Evolutionary conservation across 1,140 invertebrate species (phyloP), one percentile per base, ranked within the genome.

Genomic region (Drosophila lowei): DNA sequence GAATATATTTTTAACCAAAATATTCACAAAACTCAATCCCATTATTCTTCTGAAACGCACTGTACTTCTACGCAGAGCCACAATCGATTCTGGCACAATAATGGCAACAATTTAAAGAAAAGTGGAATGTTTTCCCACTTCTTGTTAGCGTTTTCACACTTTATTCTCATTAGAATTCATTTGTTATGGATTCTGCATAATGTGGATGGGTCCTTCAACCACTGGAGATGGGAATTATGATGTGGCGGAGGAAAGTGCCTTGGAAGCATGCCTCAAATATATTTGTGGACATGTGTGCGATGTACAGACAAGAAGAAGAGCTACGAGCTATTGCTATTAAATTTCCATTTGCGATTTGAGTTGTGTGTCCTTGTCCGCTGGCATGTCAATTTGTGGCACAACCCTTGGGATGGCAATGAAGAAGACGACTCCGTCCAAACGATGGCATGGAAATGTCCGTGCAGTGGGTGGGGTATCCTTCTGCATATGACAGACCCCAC

Each of bases 261-360:
- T 15, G 4, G 8, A 25, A 28, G 42, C 72, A 53, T 52, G 9
- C 16, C 47, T 56, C 53, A 28, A 42, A n/a, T 16, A 47, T 18
- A 18, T 23, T 23, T 55, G 21, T 56, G 38, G 52, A 65, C 70
- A 76, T 68, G 54, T 68, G 53, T 73, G 67, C 64, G 61, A 52
- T 48, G 21, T 44, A 43, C 25, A 25, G 2, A 23, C 5, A 44
- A 15, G 54, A n/a, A 15, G n/a, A 9, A 34, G 11, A 38, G 13
- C 34, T 11, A 38, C 11, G 48, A 21, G 25, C 23, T 23, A 65
- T 34, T 58, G 49, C 64, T 67, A 88, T 88, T 73, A 73, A 83
- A 75, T 88, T 88, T 73, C 78, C 49, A 76, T 86, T 86, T 83
- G 81, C 75, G 77, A 77, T 85, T 85, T 57, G 50, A 77, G 63